phyloP scores from a whole-genome alignment of 2,797 vertebrate species.

The Acestrorhynchus altus region DNA sequence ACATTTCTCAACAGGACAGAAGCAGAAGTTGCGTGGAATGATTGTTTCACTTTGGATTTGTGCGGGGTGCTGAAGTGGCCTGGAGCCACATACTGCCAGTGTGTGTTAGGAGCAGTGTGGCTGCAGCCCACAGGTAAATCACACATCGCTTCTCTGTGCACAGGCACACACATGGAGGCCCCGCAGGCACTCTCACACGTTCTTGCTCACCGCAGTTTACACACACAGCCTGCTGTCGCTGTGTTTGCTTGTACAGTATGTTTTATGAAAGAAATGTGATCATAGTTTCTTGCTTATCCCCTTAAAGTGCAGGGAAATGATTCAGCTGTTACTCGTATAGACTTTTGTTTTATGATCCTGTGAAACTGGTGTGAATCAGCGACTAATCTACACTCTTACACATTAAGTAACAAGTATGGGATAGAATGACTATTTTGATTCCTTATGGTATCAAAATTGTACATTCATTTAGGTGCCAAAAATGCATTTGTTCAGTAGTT shows the following conservation, averaged over 20 bases:
- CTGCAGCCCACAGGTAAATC: conserved; percentile 54
- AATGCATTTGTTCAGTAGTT: no score
- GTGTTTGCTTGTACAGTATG: neutral
- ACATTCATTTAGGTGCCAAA: no score
- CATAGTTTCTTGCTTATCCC: neutral
- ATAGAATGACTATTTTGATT: no score
- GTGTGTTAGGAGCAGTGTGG: conserved; percentile 40
- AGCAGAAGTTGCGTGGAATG: conserved; percentile 74
- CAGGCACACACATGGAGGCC: conserved; percentile 28
- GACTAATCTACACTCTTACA: no score
- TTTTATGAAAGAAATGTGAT: neutral
- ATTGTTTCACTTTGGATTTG: conserved; percentile 79
- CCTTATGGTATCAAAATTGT: no score
- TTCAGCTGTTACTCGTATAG: neutral
- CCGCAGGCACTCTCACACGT: conserved; percentile 36
- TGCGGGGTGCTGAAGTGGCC: conserved; percentile 70
- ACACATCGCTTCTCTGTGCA: conserved; percentile 32
- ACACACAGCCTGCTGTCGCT: conserved; percentile 42
- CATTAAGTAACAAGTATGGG: no score
- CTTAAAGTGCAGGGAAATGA: neutral
- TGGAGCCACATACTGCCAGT: conserved; percentile 61
- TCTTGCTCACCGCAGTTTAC: conserved; percentile 43
- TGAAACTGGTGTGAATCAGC: no score
- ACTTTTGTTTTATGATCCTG: neutral
- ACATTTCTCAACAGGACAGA: conserved; percentile 79